A percentile compares a stretch with the other conserved stretches of the same genome.
These are phyloP conservation scores for Andrena dorsata DNA, from an alignment of 2,888 invertebrate species.

Conservation along the genomic window DNA sequence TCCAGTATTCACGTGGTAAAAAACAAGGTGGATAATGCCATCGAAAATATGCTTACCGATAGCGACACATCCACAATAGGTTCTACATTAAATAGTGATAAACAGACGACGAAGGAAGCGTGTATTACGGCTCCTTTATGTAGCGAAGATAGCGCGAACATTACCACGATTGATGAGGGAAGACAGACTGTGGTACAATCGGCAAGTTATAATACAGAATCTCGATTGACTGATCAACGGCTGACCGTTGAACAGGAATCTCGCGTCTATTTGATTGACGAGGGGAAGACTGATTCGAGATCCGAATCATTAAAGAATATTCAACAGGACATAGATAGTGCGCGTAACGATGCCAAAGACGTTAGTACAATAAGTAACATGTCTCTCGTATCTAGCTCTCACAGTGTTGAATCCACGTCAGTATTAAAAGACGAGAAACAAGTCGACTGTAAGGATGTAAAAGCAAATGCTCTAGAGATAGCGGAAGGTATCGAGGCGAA, in stretches of 20 bases:
- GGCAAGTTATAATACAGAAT: conserved; percentile 12
- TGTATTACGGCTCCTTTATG: not conserved
- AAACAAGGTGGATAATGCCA: conserved; percentile 37
- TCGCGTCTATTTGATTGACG: not conserved
- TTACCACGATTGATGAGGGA: not conserved
- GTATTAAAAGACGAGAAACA: conserved; percentile 32
- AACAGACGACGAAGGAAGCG: not conserved
- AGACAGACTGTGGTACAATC: not conserved
- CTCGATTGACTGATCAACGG: not conserved
- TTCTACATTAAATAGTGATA: conserved; percentile 2
- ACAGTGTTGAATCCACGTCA: conserved; percentile 31
- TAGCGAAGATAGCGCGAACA: not conserved
- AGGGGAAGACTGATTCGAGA: conserved; percentile 23
- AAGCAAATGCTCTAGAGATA: conserved; percentile 34
- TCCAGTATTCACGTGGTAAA: conserved; percentile 34
- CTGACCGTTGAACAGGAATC: not conserved
- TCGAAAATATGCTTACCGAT: conserved; percentile 43
- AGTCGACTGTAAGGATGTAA: conserved; percentile 22
- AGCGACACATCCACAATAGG: conserved; percentile 20
- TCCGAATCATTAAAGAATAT: not conserved
- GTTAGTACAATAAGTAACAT: conserved; percentile 23
- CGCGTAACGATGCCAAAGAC: conserved; percentile 58
- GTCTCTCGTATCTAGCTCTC: conserved; percentile 7
- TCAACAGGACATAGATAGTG: conserved; percentile 19
- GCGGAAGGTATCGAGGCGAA: conserved; percentile 53